These are phyloP conservation scores for Tipula helvola DNA, from an alignment of 2,888 invertebrate genomes.

Conservation along the genomic window DNA sequence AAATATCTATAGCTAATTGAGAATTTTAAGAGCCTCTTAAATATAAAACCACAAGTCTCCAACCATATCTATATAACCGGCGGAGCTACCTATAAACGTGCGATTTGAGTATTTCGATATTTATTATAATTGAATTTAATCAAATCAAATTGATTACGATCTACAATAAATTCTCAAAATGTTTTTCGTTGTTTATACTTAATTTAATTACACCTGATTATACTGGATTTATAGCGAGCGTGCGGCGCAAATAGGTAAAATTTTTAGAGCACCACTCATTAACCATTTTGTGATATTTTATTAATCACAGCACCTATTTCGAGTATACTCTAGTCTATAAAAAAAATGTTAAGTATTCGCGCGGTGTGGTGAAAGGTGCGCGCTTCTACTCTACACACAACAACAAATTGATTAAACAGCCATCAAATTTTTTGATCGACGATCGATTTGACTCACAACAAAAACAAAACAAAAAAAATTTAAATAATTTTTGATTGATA, in stretches of 20 bases:
- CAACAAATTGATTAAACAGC: not conserved
- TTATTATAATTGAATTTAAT: not conserved
- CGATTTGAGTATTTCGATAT: not conserved
- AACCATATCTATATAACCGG: not conserved
- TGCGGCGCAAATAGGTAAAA: not conserved
- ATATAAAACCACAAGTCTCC: not conserved
- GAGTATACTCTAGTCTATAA: not conserved
- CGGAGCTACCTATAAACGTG: not conserved
- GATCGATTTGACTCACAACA: not conserved
- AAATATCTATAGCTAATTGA: not conserved
- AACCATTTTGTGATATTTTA: not conserved
- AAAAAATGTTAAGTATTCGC: not conserved
- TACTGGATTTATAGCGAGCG: not conserved
- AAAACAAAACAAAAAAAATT: not conserved
- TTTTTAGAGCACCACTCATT: not conserved
- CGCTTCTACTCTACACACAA: not conserved
- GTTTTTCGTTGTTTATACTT: not conserved
- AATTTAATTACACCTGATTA: not conserved
- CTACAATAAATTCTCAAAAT: not conserved
- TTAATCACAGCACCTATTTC: not conserved
- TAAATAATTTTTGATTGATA: not conserved
- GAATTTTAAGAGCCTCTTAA: not conserved
- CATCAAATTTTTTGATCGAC: not conserved
- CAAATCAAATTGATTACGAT: not conserved
- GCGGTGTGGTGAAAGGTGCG: not conserved